A percentile compares a stretch with the other conserved stretches of the same genome.
phyloP scores from a whole-genome alignment of 2,888 invertebrate species.

The Bombylius discolor region DNA sequence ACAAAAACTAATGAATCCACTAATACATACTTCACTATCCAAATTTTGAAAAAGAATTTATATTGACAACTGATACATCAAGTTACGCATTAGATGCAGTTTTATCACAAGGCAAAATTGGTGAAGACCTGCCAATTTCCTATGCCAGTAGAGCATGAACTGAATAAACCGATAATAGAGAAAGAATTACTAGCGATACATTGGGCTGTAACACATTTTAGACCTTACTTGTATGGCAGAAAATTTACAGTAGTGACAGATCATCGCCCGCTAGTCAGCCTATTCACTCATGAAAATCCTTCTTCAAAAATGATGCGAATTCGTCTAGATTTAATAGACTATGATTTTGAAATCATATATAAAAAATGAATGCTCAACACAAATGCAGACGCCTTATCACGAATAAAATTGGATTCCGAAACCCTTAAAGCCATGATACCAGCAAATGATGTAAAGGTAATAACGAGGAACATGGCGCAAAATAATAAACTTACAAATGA shows the following conservation, averaged over 20 bases:
- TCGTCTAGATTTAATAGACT: neutral
- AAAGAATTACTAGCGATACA: conserved; percentile 16
- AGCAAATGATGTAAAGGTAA: neutral
- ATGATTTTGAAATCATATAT: neutral
- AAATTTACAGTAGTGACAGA: neutral
- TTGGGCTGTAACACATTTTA: conserved; percentile 17
- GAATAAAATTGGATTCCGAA: neutral
- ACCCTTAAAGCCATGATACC: neutral
- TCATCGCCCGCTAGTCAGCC: neutral
- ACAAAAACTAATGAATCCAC: neutral
- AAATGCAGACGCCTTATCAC: neutral
- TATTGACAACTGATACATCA: conserved; percentile 22
- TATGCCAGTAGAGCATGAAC: conserved; percentile 19
- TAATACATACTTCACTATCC: neutral
- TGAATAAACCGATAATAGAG: conserved; percentile 17
- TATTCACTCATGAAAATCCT: neutral
- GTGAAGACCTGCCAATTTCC: conserved; percentile 17
- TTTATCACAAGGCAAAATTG: conserved; percentile 15
- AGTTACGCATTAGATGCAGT: conserved; percentile 18
- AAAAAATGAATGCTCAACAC: neutral
- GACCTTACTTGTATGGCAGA: conserved; percentile 21
- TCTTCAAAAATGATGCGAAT: neutral
- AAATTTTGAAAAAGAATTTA: conserved; percentile 11
- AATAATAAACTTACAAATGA: neutral
- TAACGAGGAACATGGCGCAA: neutral